These are phyloP conservation scores for Terebella lapidaria DNA, from an alignment of 2,888 invertebrate species.

Conservation along the genomic window DNA sequence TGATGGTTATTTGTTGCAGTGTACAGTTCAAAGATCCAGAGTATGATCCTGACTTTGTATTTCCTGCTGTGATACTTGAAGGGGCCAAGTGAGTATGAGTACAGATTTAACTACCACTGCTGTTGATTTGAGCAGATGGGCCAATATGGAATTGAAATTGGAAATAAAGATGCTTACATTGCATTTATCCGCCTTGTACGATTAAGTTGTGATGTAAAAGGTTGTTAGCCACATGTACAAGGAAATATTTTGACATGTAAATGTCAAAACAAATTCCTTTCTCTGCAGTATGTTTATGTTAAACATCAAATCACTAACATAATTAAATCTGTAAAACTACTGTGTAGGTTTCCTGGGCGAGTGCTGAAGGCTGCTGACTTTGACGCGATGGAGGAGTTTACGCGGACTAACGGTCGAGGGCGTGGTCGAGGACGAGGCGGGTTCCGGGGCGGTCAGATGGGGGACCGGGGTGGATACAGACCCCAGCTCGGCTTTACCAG, in stretches of 20 bases:
- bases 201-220: too few species aligned
- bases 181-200: too few species aligned
- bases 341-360: slow-evolving; percentile 63
- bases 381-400: slow-evolving; percentile 29
- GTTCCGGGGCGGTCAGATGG: slow-evolving; percentile 2
- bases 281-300: too few species aligned
- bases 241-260: too few species aligned
- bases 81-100: neutral
- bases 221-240: too few species aligned
- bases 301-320: too few species aligned
- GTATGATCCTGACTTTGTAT: slow-evolving; percentile 66
- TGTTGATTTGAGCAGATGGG: too few species aligned
- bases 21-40: slow-evolving; percentile 75
- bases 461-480: slow-evolving; percentile 10
- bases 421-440: slow-evolving; percentile 2
- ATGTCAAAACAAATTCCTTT: too few species aligned
- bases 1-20: slow-evolving; percentile 54
- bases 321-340: too few species aligned
- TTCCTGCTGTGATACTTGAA: neutral
- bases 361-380: slow-evolving; percentile 77
- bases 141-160: too few species aligned
- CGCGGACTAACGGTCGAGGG: slow-evolving; percentile 11
- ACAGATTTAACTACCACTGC: too few species aligned
- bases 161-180: too few species aligned
- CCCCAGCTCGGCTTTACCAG: slow-evolving; percentile 48